These are phyloP conservation scores for Myopa tessellatipennis DNA, from an alignment of 2,888 invertebrate species.

Conservation along the genomic window DNA sequence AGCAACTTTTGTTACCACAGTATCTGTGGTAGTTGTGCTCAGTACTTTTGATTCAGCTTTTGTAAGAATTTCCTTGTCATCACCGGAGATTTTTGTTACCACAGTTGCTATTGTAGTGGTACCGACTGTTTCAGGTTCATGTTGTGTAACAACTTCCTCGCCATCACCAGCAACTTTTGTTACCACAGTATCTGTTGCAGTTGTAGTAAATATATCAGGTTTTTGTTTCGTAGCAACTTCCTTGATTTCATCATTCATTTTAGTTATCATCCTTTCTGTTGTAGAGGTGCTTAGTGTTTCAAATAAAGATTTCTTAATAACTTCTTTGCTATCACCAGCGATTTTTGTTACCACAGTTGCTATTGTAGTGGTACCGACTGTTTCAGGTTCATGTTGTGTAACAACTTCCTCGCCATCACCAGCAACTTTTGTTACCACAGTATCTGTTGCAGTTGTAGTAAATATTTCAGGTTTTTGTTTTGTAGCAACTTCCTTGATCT, in stretches of 20 bases:
- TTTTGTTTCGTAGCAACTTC: too few species aligned
- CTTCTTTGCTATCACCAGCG: background rate
- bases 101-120: background rate
- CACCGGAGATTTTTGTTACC: background rate
- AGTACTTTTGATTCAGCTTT: background rate
- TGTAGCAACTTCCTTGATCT: background rate
- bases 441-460: slow-evolving; percentile 6
- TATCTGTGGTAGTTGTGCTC: background rate
- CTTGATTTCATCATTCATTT: too few species aligned
- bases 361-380: background rate
- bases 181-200: slow-evolving; percentile 34
- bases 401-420: background rate
- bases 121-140: background rate
- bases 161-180: slow-evolving; percentile 13
- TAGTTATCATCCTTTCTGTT: too few species aligned
- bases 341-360: too few species aligned
- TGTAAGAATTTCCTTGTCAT: background rate
- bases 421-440: slow-evolving; percentile 1
- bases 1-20: background rate
- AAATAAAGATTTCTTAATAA: too few species aligned
- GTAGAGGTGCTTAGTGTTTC: too few species aligned
- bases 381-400: background rate
- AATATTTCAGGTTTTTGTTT: background rate
- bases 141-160: background rate
- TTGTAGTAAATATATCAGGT: too few species aligned